Conservation (phyloP, 2,113 vertebrate genomes). For the Paratilapia polleni region DNA sequence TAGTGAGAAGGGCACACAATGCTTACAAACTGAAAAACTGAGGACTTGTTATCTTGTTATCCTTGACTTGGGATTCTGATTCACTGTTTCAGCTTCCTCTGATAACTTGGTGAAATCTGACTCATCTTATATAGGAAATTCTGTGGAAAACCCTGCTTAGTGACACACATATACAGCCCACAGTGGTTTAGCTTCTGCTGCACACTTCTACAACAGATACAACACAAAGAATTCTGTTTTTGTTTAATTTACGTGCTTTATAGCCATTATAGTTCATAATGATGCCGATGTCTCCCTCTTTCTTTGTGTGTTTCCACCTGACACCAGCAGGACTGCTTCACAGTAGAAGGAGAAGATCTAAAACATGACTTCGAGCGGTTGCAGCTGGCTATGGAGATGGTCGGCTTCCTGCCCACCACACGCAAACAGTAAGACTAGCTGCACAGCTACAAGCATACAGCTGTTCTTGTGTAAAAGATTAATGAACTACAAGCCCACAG, state of each 20-base stretch:
- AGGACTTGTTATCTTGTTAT: background rate
- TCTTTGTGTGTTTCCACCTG: conserved; percentile 27
- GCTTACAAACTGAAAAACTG: background rate
- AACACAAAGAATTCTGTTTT: background rate
- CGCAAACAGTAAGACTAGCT: conserved; percentile 88
- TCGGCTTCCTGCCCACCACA: conserved; percentile 92
- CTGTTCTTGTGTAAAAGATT: background rate
- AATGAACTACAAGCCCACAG: background rate
- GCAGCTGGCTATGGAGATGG: conserved; percentile 98
- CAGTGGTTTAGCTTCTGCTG: background rate
- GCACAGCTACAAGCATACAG: background rate
- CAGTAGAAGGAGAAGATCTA: conserved; percentile 94
- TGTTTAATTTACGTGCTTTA: background rate
- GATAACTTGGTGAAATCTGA: background rate
- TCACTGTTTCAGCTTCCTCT: background rate
- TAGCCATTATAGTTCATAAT: background rate
- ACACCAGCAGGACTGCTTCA: conserved; percentile 89
- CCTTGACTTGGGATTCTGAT: background rate
- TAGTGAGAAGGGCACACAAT: background rate
- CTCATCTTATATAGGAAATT: background rate
- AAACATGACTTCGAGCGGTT: conserved; percentile 96
- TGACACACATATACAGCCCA: background rate
- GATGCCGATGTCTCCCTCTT: conserved; percentile 7
- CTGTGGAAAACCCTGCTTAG: background rate
- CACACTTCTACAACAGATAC: background rate